Evolutionary conservation across 2,888 invertebrate species (phyloP), one percentile per base, ranked within the genome.

Genomic region (Perdita meconis): DNA sequence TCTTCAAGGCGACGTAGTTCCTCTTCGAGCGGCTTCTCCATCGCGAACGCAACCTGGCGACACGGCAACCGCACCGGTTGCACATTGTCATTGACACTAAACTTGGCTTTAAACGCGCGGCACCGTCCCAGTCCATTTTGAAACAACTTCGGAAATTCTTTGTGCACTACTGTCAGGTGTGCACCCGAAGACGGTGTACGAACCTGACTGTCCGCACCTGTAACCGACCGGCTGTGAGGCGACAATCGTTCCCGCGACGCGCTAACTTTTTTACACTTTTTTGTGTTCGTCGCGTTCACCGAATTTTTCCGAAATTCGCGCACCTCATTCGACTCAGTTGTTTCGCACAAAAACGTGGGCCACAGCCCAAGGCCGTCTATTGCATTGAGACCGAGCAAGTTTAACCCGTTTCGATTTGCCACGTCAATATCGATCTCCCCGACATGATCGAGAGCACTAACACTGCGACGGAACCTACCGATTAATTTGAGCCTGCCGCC

Each of bases 381-480:
- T 0, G 55, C 34, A 4, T 65, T 44, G 0, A 65, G 13, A 1
- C 55, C 55, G 10, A 65, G n/a, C 0, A 65, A 34, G 12, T 65
- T 55, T 26, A 56, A 1, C 1, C 42, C 44, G 19, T 55, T 4
- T 0, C 42, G 55, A 5, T n/a, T 5, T 12, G 55, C 55, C 1
- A 65, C 55, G 19, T 55, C 30, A 6, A 55, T 65, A 12, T 42
- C 30, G 0, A 55, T 55, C 19, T 16, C 16, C 1, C 42, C 40
- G 6, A 12, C 36, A 13, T 38, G 56, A 16, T 24, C 1, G 16
- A 13, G 19, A 1, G 13, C 13, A 3, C 55, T 16, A n/a, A 65
- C 19, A 2, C 0, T 10, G 0, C 13, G 6, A 16, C 40, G 40
- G 13, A 55, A 44, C 38, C 34, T 40, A 10, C 44, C 65, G 30